Base-by-base conservation (phyloP, 2,797 vertebrate genomes). In the Psittacula echo region DNA sequence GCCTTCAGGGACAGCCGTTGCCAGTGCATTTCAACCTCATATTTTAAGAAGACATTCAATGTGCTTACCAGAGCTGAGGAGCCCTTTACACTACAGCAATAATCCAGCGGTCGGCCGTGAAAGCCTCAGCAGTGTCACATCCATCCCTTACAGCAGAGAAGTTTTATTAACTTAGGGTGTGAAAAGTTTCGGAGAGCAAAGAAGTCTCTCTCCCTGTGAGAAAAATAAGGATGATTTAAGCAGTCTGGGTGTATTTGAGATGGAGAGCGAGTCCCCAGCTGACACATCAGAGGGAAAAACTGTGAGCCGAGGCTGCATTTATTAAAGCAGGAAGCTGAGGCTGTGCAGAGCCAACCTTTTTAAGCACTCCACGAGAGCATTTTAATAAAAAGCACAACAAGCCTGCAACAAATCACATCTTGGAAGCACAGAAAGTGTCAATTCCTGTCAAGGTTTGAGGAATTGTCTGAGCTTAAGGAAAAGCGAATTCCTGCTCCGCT, bases 341-440 rank as follows among this genome's bases (percentile, higher is more conserved):
- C 92, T 96, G 87, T 79, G 84, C 94, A 96, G 97, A 97, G 95
- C 87, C 93, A 96, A 88, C 77, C 77, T 74, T 95, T 97, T 90
- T 75, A 64, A 95, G 91, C 72, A 82, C 96, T 94, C 84, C 82
- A 82, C 10, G 34, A 97, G 94, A 96, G 79, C 89, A 72, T 96
- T 98, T 98, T 98, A 98, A 98, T 97, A 96, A 97, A 98, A 98
- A 97, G 92, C 92, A 97, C 94, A 90, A 91, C 96, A 94, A 97
- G 95, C 91, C 94, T 94, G 76, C 95, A 95, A 96, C 95, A 98
- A 97, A 98, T 97, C 98, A 97, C 23, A 27, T 93, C 96, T 97
- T 96, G 97, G 96, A 97, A 97, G 91, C 17, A 16, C 42, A 70
- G 76, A 64, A 96, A 95, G n/a, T 75, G 96, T 97, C 96, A 97